A percentile compares a stretch with the other conserved stretches of the same genome.
phyloP scores from a whole-genome alignment of 1,140 invertebrate species.

The Lepidurus couesii region DNA sequence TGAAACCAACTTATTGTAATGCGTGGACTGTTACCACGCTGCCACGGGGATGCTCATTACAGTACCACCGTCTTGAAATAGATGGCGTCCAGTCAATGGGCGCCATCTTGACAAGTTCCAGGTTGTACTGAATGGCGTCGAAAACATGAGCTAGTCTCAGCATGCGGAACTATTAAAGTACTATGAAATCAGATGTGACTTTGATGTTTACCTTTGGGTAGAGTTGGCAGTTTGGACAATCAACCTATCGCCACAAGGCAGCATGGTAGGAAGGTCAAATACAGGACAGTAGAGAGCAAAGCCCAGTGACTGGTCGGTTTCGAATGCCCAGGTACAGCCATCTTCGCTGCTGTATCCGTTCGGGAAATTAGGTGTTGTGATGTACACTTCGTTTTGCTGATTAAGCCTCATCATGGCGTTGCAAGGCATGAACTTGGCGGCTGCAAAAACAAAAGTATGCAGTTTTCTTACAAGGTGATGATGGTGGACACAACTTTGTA shows the following conservation, averaged over 20 bases:
- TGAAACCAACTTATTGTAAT: background rate
- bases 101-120: too few relatives aligned
- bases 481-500: background rate
- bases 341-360: background rate
- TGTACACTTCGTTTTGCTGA: background rate
- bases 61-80: too few relatives aligned
- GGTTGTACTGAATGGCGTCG: background rate
- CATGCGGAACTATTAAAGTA: background rate
- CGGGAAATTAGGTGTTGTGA: background rate
- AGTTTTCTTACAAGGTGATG: background rate
- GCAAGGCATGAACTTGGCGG: background rate
- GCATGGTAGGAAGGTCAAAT: background rate
- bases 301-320: background rate
- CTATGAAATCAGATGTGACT: background rate
- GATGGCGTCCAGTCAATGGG: too few relatives aligned
- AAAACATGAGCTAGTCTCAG: background rate
- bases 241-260: background rate
- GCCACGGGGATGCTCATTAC: too few relatives aligned
- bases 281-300: background rate
- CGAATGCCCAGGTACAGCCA: background rate
- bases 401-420: background rate
- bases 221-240: background rate
- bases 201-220: background rate
- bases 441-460: background rate
- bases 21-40: too few relatives aligned